A percentile compares a stretch with the other conserved stretches of the same genome.
phyloP scores from a whole-genome alignment of 2,797 vertebrate species.

The Poecilia wingei region DNA sequence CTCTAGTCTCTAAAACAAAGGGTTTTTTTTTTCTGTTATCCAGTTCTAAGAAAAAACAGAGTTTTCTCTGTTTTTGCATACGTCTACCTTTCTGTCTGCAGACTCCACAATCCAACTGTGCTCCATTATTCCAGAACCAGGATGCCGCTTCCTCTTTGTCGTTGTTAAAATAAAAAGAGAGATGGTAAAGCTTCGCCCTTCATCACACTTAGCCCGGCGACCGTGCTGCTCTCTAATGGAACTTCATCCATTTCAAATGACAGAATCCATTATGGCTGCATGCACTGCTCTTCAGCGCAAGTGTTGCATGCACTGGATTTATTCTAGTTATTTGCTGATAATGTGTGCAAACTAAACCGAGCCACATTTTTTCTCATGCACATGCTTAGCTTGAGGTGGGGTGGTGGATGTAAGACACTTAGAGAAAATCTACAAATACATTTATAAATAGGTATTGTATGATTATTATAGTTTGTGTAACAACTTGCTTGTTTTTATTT shows the following conservation, averaged over 20 bases:
- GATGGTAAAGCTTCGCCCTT: slow-evolving; percentile 47
- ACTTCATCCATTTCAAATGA: slow-evolving; percentile 66
- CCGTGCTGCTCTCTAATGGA: slow-evolving; percentile 62
- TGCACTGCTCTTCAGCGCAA: slow-evolving; percentile 44
- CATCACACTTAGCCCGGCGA: slow-evolving; percentile 59
- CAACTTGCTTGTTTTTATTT: not conserved
- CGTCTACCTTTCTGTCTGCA: not conserved
- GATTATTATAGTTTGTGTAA: not conserved
- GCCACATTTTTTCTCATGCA: not conserved
- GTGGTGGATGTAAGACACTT: not conserved
- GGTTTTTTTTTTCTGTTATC: not conserved
- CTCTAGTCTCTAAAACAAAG: not conserved
- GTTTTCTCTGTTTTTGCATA: not conserved
- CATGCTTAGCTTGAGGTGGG: slow-evolving; percentile 21
- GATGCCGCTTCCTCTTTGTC: slow-evolving; percentile 9
- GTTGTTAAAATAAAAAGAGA: slow-evolving; percentile 43
- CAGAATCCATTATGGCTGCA: slow-evolving; percentile 62
- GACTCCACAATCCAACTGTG: not conserved
- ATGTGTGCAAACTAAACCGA: slow-evolving; percentile 47
- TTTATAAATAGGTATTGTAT: not conserved
- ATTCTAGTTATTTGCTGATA: slow-evolving; percentile 58
- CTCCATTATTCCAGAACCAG: not conserved
- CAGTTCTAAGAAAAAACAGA: not conserved
- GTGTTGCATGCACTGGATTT: slow-evolving; percentile 46
- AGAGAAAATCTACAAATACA: not conserved